A percentile compares a stretch with the other conserved stretches of the same genome.
These are phyloP conservation scores for Teleogryllus oceanicus DNA, from an alignment of 2,888 invertebrate genomes.

Conservation along the genomic window DNA sequence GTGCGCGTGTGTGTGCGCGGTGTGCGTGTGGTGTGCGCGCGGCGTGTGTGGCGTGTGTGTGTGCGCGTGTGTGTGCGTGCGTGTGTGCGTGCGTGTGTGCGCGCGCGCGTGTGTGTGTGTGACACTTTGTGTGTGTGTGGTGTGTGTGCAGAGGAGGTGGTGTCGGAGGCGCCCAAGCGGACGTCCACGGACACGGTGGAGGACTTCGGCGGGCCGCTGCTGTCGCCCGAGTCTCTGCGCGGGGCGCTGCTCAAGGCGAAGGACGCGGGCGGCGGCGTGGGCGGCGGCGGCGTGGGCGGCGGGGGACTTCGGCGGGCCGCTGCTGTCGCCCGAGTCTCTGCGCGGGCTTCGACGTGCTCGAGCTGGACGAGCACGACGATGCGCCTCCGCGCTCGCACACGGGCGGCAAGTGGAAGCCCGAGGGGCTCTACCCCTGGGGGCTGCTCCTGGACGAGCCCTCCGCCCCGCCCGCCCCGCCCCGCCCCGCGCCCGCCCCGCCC, in stretches of 20 bases:
- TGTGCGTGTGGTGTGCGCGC: no score
- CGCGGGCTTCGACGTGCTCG: slow-evolving; percentile 52
- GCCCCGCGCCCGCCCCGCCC: background rate
- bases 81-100: no score
- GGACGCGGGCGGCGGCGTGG: background rate
- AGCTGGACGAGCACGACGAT: slow-evolving; percentile 20
- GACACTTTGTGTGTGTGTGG: no score
- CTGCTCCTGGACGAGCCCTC: slow-evolving; percentile 27
- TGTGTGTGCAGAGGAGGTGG: slow-evolving; percentile 20
- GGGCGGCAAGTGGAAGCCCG: slow-evolving; percentile 75
- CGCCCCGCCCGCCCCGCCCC: background rate
- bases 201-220: slow-evolving; percentile 23
- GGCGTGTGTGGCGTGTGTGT: background rate
- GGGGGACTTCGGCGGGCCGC: no score
- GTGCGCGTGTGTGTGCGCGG: background rate
- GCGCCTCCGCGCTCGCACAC: slow-evolving; percentile 57
- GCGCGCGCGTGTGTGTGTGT: no score
- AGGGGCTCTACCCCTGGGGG: slow-evolving; percentile 41
- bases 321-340: no score
- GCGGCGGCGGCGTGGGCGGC: background rate
- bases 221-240: no score
- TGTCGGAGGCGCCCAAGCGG: slow-evolving; percentile 24
- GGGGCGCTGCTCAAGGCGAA: slow-evolving; percentile 29
- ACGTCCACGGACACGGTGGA: slow-evolving; percentile 22
- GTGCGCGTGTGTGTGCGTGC: no score